Base-by-base conservation (phyloP, 2,888 invertebrate species). In the Drosophila kokeensis region DNA sequence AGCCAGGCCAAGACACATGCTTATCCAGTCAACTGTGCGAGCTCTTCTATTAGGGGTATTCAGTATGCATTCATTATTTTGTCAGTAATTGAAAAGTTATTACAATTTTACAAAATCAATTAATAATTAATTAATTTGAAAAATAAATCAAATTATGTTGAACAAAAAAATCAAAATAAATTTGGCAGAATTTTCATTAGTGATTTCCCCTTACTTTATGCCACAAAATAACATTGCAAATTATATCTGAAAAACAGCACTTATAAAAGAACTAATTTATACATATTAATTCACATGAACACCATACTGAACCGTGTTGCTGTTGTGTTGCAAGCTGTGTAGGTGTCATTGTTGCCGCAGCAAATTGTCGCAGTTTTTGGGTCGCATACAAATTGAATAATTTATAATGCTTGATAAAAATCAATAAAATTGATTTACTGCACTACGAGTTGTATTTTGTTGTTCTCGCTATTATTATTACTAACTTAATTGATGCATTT, bases 371-470 rank as follows among this genome's bases (percentile, higher is more conserved):
- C 73, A 55, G 36, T 48, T 74, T 62, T 53, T 48, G 42, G 29
- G 48, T 4, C 27, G 6, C 34, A 49, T 38, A 67, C 61, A 76
- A 72, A 76, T 65, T 79, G 64, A 76, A 76, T 76, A 54, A 79
- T 73, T 79, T 62, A 54, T 24, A 54, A 11, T n/a, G 36, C 5
- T n/a, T 55, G 36, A 70, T 64, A 15, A 42, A 45, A 61, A 80
- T 74, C 80, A 57, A 77, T 80, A 49, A 64, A 66, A 80, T 77
- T 71, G 61, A 80, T 67, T 74, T 55, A 27, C 48, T 59, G 32
- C 58, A 18, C 38, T 32, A 21, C 15, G 40, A 53, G 30, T 42
- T 55, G 21, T 32, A 21, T 76, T 61, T 29, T 59, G 49, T 58
- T 42, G 52, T 59, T 54, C 36, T 64, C n/a, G 55, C 62, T 49